Evolutionary conservation across 2,797 vertebrate species (phyloP), one percentile per base, ranked within the genome.

Genomic region (Darevskia nairensis): DNA sequence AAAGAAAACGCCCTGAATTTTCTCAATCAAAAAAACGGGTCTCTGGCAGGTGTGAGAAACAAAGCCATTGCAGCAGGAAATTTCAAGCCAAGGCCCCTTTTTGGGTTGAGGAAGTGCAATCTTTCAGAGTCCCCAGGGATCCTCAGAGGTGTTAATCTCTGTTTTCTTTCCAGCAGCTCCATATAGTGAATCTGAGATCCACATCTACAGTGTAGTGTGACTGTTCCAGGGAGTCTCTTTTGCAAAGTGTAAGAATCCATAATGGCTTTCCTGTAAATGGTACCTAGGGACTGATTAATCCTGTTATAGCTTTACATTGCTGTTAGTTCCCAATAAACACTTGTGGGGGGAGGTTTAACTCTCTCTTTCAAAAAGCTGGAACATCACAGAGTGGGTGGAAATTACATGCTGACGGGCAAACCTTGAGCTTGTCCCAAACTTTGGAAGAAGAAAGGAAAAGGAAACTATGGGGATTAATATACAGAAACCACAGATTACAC

Each of bases 251-350:
- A 89, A 61, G 81, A 74, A 32, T 75, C 61, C 74, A 79, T 75
- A 83, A 71, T 79, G 35, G 82, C 46, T 86, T 61, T 82, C 29
- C 81, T 78, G 76, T 41, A 76, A 87, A 68, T 46, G 85, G 21
- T 29, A 77, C 59, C 68, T 4, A 29, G 61, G 61, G 8, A 55
- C 79, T 80, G 64, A 29, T 35, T 80, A 32, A 93, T 89, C 69
- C 71, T 50, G 87, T 71, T 64, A 66, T 19, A 71, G 75, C 82
- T 89, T 87, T 78, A 39, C 50, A 79, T 84, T 6, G 44, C 91
- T 50, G 85, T 90, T 85, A 10, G 82, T 75, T 76, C 78, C 61
- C 82, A 89, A 86, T 89, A 75, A 89, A 91, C 87, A 76, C 86
- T 82, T 90, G 15, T n/a, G 35, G 8, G 50, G 27, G 35, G 10